Base-by-base conservation (phyloP, 30 jellyfish, hydroid and myxozoan genomes). In the Aurelia sp. region DNA sequence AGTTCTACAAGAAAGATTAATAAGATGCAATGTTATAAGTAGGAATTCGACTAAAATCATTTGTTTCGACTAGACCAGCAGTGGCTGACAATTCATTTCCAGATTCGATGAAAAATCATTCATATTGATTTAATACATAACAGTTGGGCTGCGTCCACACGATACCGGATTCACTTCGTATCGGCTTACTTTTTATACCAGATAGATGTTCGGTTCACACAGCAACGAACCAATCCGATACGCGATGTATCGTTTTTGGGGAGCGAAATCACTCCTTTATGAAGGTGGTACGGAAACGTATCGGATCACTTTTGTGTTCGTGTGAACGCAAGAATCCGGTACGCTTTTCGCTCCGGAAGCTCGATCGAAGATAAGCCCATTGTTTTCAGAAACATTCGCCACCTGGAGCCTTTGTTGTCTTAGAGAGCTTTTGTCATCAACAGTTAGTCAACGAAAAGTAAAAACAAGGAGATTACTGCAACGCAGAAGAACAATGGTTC, bases 1-100 rank as follows among this genome's bases (percentile, higher is more conserved):
- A 96, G 76, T 84, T 96, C 99, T 95, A 90, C 38, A 70, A 58
- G 66, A n/a, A 17, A 80, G 24, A 64, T 51, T 2, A 40, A 59
- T 5, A 59, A 21, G 3, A 11, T 27, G 85, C 20, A 33, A 51
- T 21, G 3, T 13, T 11, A 15, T 38, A 38, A 38, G 9, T 38
- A 38, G 10, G 50, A 38, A 38, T 38, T 38, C 9, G 9, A 38
- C 10, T 5, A 38, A 38, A 4, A 38, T 38, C 50, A 38, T 38
- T 7, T 38, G 2, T 4, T 38, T 4, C 8, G 50, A 4, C 50
- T 8, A 38, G 50, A 38, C 50, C 50, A 38, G 2, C 33, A 27
- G 33, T 27, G 33, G 50, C 0, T 38, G 50, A 38, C 50, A 38
- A 38, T 38, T 5, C 9, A 38, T 0, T 38, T 38, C 50, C 50